Evolutionary conservation across 2,888 invertebrate genomes (phyloP).

Genomic region (Stenoptilia bipunctidactyla): DNA sequence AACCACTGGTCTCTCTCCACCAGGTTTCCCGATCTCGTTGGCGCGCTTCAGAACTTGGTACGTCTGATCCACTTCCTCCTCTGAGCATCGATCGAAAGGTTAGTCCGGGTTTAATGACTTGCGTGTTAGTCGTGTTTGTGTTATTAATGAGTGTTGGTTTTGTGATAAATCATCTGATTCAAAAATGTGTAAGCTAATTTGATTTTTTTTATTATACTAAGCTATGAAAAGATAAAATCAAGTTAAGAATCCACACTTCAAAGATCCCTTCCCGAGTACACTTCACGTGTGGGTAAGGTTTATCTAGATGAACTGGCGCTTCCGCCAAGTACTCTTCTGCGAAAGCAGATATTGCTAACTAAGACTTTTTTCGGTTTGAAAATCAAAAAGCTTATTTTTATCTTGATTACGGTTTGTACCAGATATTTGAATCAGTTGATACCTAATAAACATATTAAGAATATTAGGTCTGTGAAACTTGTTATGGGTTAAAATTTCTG

Average conservation of each 20-base stretch:
- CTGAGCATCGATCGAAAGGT: conserved; percentile 61
- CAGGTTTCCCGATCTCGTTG: conserved; percentile 83
- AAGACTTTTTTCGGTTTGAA: no score
- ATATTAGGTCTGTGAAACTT: neutral
- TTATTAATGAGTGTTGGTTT: no score
- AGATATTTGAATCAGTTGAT: no score
- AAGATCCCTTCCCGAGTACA: conserved; percentile 20
- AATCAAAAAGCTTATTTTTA: no score
- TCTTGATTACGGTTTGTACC: no score
- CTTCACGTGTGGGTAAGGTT: conserved; percentile 21
- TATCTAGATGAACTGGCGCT: neutral
- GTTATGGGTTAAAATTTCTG: conserved; percentile 21
- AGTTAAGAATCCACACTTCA: no score
- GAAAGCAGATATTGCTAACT: no score
- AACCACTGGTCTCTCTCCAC: conserved; percentile 60
- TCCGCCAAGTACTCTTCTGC: neutral
- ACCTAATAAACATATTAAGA: neutral
- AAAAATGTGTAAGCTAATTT: no score
- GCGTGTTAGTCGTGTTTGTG: no score
- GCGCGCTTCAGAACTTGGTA: conserved; percentile 96
- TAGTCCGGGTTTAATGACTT: conserved; percentile 11
- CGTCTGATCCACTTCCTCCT: conserved; percentile 89
- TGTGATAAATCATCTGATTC: no score
- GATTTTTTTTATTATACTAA: no score
- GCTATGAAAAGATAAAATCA: no score